Evolutionary conservation across 2,888 invertebrate genomes (phyloP).

Genomic region (Spilarctia lutea): DNA sequence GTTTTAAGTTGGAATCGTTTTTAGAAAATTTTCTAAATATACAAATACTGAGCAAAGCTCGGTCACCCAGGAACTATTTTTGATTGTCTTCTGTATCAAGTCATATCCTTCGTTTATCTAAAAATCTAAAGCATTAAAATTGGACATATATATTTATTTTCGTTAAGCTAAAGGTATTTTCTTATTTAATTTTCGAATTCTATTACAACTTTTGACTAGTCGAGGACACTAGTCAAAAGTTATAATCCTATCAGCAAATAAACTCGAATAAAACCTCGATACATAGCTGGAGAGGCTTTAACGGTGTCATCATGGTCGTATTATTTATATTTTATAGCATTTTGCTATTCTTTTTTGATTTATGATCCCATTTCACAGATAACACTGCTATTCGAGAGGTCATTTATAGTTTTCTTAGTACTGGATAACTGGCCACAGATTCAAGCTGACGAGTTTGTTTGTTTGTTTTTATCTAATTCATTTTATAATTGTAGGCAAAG

Average conservation of each 20-base stretch:
- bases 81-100: no score
- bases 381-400: conserved; percentile 18
- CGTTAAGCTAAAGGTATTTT: not conserved
- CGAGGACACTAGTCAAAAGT: no score
- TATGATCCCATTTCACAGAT: conserved; percentile 13
- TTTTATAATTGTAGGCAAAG: no score
- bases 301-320: conserved; percentile 13
- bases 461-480: no score
- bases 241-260: conserved; percentile 16
- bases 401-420: conserved; percentile 12
- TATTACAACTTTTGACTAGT: not conserved
- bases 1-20: no score
- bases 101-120: no score
- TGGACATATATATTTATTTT: not conserved
- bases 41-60: no score
- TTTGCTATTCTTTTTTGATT: conserved; percentile 21
- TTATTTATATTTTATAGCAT: conserved; percentile 26
- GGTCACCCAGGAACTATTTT: no score
- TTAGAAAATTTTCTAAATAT: no score
- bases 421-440: not conserved
- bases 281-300: conserved; percentile 3
- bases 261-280: conserved; percentile 5
- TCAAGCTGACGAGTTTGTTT: not conserved
- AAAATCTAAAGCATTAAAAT: no score
- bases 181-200: not conserved